phyloP scores from a whole-genome alignment of 2,888 invertebrate genomes.

The Metopia argyrocephala region DNA sequence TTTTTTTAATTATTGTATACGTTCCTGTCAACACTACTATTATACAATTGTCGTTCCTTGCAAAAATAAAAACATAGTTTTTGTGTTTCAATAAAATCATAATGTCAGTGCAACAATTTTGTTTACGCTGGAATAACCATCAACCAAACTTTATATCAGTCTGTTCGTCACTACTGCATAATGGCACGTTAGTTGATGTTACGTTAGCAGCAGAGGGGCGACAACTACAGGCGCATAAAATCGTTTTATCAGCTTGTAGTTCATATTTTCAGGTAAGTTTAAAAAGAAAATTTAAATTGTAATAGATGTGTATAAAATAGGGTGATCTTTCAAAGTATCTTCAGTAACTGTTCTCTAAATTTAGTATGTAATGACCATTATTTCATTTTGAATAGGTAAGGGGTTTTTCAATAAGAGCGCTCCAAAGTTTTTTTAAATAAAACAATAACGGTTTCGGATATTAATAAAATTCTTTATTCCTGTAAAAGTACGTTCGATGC shows the following conservation, averaged over 20 bases:
- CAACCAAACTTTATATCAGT: constrained; percentile 95
- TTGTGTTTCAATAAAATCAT: constrained; percentile 43
- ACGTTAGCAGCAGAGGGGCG: constrained; percentile 94
- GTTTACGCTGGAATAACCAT: constrained; percentile 94
- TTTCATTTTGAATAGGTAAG: too few relatives aligned
- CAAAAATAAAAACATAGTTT: constrained; percentile 9
- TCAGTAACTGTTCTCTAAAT: too few relatives aligned
- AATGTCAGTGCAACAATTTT: constrained; percentile 88
- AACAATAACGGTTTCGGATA: too few relatives aligned
- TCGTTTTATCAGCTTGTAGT: constrained; percentile 93
- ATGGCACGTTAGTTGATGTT: constrained; percentile 92
- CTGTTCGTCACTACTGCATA: constrained; percentile 89
- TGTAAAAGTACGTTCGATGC: too few relatives aligned
- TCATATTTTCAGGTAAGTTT: constrained; percentile 93
- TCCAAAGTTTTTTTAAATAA: too few relatives aligned
- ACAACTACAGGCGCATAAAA: constrained; percentile 92
- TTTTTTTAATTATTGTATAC: constrained; percentile 27
- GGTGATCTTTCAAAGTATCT: too few relatives aligned
- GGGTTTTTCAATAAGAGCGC: too few relatives aligned
- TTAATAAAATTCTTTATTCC: too few relatives aligned
- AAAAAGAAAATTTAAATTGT: too few relatives aligned
- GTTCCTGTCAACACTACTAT: constrained; percentile 37
- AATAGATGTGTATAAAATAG: too few relatives aligned
- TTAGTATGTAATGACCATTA: too few relatives aligned
- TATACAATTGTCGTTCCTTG: constrained; percentile 40